A percentile compares a stretch with the other conserved stretches of the same genome.
Conservation (phyloP, 1,140 invertebrate species). For the Nasonia vitripennis region DNA sequence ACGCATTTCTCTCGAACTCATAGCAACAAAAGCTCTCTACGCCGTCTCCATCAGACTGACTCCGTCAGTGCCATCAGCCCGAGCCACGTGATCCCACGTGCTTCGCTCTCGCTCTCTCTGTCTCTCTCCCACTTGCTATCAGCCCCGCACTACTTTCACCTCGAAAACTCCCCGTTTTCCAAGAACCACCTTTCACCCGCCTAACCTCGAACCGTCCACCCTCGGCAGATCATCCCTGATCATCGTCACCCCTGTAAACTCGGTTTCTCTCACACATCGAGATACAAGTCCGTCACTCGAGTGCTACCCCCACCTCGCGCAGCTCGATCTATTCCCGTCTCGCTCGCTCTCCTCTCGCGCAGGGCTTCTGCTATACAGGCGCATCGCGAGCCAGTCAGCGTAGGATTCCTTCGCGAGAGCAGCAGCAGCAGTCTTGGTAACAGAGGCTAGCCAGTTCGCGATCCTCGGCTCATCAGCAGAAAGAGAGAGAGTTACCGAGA, state of each 20-base stretch:
- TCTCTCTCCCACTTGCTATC: constrained; percentile 24
- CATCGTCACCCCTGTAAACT: not conserved
- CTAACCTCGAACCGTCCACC: not conserved
- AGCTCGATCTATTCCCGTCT: not conserved
- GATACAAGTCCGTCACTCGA: constrained; percentile 42
- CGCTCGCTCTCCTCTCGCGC: not conserved
- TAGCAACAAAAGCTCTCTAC: not conserved
- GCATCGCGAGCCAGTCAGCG: not conserved
- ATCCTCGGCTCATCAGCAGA: constrained; percentile 67
- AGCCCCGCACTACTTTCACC: not conserved
- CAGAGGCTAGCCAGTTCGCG: constrained; percentile 58
- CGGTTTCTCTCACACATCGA: constrained; percentile 46
- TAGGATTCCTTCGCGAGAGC: not conserved
- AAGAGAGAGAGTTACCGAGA: not conserved
- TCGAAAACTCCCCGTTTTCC: constrained; percentile 18
- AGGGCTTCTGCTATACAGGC: constrained; percentile 43
- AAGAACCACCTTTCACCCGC: not conserved
- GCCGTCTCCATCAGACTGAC: not conserved
- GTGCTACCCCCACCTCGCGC: not conserved
- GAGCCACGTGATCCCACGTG: constrained; percentile 72
- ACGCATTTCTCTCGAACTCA: not conserved
- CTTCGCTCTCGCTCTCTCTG: constrained; percentile 55
- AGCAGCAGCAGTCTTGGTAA: not conserved
- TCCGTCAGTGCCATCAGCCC: constrained; percentile 19
- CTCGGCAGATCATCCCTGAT: not conserved